A percentile compares a stretch with the other conserved stretches of the same genome.
Conservation (phyloP, 2,113 vertebrate species). For the Leucopternis melanops region DNA sequence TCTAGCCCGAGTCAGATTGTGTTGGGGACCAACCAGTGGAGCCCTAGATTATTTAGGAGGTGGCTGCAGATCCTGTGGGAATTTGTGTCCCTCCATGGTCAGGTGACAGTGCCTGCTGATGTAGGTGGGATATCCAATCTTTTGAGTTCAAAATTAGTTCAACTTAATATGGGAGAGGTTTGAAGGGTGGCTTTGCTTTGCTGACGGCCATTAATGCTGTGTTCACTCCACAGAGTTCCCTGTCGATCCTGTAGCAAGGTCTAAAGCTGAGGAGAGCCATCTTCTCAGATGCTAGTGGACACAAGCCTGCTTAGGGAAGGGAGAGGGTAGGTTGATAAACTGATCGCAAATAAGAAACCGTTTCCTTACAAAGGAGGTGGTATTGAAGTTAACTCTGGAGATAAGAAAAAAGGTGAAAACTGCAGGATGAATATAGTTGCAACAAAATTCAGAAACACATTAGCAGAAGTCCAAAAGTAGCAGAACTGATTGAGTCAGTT, state of each 20-base stretch:
- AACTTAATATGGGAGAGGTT: neutral
- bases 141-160: slow-evolving; percentile 37
- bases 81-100: neutral
- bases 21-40: neutral
- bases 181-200: neutral
- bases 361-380: neutral
- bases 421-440: neutral
- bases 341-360: accelerated
- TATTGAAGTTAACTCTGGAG: neutral
- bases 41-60: neutral
- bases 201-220: accelerated
- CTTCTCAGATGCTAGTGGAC: neutral
- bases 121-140: slow-evolving; percentile 25
- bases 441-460: neutral
- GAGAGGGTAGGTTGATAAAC: neutral
- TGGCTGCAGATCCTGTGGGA: neutral
- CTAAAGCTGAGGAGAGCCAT: neutral
- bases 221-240: neutral
- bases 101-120: neutral
- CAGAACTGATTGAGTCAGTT: neutral
- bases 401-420: neutral
- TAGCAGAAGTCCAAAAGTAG: neutral
- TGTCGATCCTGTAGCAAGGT: neutral
- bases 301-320: neutral
- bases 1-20: neutral